Evolutionary conservation across 2,113 vertebrate genomes (phyloP), one percentile per base, ranked within the genome.

Genomic region (Cairina moschata): DNA sequence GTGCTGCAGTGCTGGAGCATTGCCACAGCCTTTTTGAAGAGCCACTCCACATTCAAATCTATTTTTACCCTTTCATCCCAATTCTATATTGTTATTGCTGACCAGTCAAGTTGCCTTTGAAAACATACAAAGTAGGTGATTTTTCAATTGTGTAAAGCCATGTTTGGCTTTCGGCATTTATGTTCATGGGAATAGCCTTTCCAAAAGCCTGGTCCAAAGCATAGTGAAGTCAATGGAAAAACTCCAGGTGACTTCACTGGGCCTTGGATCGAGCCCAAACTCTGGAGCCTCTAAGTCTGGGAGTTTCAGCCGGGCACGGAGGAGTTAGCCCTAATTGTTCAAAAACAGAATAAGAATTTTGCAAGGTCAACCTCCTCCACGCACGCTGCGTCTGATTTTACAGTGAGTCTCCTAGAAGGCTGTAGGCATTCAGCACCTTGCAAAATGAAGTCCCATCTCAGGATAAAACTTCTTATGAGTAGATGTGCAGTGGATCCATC

Each of bases 101-200:
- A 93, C 86, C 88, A 77, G 73, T 62, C 74, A 80, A 84, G 71
- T 62, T 88, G 86, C 92, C 69, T 96, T 95, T 94, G 80, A 91
- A 95, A 91, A 90, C 76, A 81, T 56, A 93, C 73, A 95, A 94
- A 94, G 86, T 90, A 93, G 93, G 93, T 96, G 86, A 86, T 86
- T 95, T 52, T 96, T 94, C 90, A 95, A 93, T 95, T 96, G 92
- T 96, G 58, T 91, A 78, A 93, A 95, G 62, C 54, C 5, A 1
- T 66, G 83, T 84, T 92, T 96, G 92, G 86, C 48, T 91, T 90
- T 6, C 84, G 56, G 77, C 76, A 58, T 86, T 72, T 84, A 60
- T 75, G 68, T 93, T 92, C 90, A 88, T n/a, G 48, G 90, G 86
- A 95, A 96, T 42, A 91, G 90, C 66, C 88, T 95, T 96, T 95